Base-by-base conservation (phyloP, 2,888 invertebrate genomes). In the Callyntrura guangdongensis region DNA sequence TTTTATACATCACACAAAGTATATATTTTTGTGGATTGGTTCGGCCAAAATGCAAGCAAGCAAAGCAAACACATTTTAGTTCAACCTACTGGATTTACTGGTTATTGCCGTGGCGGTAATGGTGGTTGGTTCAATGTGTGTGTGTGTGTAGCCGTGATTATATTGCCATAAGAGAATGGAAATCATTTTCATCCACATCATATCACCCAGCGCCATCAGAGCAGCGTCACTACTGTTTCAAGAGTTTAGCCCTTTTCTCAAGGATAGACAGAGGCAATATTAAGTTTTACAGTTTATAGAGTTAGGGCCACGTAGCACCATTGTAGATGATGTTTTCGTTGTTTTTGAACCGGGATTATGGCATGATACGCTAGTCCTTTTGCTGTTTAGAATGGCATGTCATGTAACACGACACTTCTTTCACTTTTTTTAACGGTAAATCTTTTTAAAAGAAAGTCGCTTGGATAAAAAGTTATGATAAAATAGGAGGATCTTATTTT, bases 111-210 rank as follows among this genome's bases (percentile, higher is more conserved):
- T 69, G 36, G 69, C 17, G 9, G 61, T 61, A 9, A 61, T 61
- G 22, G 25, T 49, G 49, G 86, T 86, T 17, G 36, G 45, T 86
- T 47, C 77, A 64, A n/a, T 56, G 36, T 59, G 17, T 12, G 36
- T 59, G 17, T 12, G 20, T 64, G 64, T 22, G 61, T 61, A 77
- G 9, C 27, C 64, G 61, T 86, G 86, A 86, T 86, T 86, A 79
- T 86, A 86, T 86, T 86, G 86, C 77, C 77, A 86, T 77, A 67
- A 49, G 74, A 9, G 22, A 79, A 86, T 86, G 86, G 47, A 86
- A 79, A 86, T 86, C 64, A 79, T 86, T 86, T 79, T 61, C 77
- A 49, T 86, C 67, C 86, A 79, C 79, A 49, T 79, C 64, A 86
- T 86, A 77, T 49, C 77, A 77, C 53, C 22, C 77, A 53, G 53